phyloP scores from a whole-genome alignment of 1,140 invertebrate genomes.

The Homalodisca vitripennis region DNA sequence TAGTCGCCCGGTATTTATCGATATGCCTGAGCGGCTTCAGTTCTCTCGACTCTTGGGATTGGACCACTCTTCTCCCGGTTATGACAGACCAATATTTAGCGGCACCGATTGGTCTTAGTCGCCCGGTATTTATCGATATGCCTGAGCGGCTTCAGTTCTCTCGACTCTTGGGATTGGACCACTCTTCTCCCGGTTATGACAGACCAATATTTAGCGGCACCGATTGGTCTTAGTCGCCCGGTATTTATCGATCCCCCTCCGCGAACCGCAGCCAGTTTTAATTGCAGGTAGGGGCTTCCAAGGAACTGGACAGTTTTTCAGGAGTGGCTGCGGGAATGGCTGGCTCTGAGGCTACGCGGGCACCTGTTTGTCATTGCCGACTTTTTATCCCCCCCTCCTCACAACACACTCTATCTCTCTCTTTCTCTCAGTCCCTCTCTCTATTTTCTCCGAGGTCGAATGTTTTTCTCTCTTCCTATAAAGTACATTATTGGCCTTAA shows the following conservation, averaged over 20 bases:
- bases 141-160: not conserved
- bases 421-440: conserved; percentile 16
- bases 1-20: too few species aligned
- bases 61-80: not conserved
- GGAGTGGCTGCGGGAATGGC: not conserved
- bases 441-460: not conserved
- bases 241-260: not conserved
- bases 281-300: not conserved
- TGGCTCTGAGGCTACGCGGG: not conserved
- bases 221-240: conserved; percentile 5
- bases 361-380: conserved; percentile 14
- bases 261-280: not conserved
- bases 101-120: too few species aligned
- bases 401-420: conserved; percentile 11
- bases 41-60: not conserved
- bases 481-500: too few species aligned
- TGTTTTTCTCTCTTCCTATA: too few species aligned
- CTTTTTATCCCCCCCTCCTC: conserved; percentile 13
- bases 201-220: not conserved
- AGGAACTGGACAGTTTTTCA: conserved; percentile 13
- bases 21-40: too few species aligned
- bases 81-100: not conserved
- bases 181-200: conserved; percentile 9
- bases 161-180: not conserved
- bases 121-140: too few species aligned